Evolutionary conservation across 2,797 vertebrate species (phyloP), one percentile per base, ranked within the genome.

Genomic region (Peromyscus aztecus): DNA sequence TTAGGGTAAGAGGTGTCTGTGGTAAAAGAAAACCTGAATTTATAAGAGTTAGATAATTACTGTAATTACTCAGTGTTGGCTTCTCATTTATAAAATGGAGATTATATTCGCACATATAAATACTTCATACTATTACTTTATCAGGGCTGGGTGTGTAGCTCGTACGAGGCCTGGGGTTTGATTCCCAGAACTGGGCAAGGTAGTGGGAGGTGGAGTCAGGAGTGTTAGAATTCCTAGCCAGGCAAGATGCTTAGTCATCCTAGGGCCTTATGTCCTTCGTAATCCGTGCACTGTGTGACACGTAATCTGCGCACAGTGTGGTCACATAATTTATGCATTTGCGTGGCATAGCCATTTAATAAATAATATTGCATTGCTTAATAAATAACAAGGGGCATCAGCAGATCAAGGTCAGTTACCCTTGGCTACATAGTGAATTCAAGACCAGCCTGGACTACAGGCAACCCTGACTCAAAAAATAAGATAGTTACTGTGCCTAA

Each of bases 11-110:
- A 85, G 37, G 65, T 49, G 55, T 37, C 11, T 73, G 0, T 57
- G 34, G 34, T 17, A 90, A 90, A 90, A 57, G 59, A 71, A 94
- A 31, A 63, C 78, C 46, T 29, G 55, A 93, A 71, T 84, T 91
- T 24, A 77, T 31, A 52, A 67, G 43, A n/a, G 34, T 90, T 71
- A 14, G 49, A 31, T 8, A 75, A n/a, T 95, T 82, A n/a, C 67
- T 86, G 23, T 87, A 87, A 59, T 88, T 14, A 24, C 40, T 59
- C 65, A 34, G 14, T 31, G n/a, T 90, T 6, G 6, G 14, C 65
- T 76, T 80, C 77, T 63, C 37, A 75, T 75, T 57, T 89, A 17
- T 57, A 80, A 90, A 75, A 69, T 80, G 16, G 19, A n/a, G 19
- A n/a, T 78, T 46, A 46, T 92, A 61, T 23, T 31, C 67, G 3